These are phyloP conservation scores for Drosophila peninsularis DNA, from an alignment of 2,888 invertebrate species.

Conservation along the genomic window DNA sequence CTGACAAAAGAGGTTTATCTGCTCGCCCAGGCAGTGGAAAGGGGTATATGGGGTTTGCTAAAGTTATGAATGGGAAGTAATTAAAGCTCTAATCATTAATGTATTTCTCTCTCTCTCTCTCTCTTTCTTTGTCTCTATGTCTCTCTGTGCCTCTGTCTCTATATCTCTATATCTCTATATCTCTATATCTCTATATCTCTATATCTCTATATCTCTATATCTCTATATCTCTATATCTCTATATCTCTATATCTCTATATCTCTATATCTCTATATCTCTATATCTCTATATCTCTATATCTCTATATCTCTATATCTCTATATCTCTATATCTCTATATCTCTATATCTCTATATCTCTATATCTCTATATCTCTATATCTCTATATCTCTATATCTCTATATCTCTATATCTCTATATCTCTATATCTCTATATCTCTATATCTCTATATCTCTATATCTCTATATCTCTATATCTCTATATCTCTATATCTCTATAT, in stretches of 20 bases:
- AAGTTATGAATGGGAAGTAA: background rate
- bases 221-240: background rate
- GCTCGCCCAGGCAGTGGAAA: background rate
- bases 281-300: background rate
- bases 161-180: background rate
- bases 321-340: too few relatives aligned
- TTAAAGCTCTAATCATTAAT: background rate
- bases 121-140: background rate
- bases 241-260: background rate
- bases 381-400: background rate
- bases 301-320: background rate
- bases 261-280: background rate
- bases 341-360: too few relatives aligned
- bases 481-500: background rate
- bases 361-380: background rate
- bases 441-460: too few relatives aligned
- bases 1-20: slow-evolving; percentile 12
- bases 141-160: too few relatives aligned
- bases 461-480: too few relatives aligned
- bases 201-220: background rate
- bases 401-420: background rate
- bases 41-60: background rate
- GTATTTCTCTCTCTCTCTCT: background rate
- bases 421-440: background rate
- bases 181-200: background rate